Evolutionary conservation across 2,888 invertebrate genomes (phyloP).

Genomic region (Heliconius aoede): DNA sequence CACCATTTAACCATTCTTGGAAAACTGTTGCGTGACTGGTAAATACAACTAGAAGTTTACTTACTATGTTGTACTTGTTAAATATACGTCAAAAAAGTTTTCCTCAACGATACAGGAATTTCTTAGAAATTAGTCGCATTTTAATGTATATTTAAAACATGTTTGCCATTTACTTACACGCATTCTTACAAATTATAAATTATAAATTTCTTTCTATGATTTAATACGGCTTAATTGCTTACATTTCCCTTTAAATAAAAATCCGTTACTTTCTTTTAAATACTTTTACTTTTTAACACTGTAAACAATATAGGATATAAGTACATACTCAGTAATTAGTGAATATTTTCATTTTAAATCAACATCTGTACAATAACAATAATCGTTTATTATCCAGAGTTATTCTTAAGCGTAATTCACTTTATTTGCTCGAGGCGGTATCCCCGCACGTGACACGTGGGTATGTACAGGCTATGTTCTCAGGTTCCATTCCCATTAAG

Average conservation of each 20-base stretch:
- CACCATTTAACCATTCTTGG: not conserved
- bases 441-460: no score
- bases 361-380: no score
- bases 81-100: not conserved
- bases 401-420: no score
- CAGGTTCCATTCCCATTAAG: no score
- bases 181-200: conserved; percentile 46
- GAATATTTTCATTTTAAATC: no score
- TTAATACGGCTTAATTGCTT: not conserved
- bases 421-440: no score
- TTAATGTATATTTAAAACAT: not conserved
- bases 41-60: not conserved
- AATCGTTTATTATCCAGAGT: no score
- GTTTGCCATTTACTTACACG: conserved; percentile 7
- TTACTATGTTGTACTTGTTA: conserved; percentile 11
- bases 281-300: not conserved
- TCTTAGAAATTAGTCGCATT: conserved; percentile 4
- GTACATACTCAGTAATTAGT: no score
- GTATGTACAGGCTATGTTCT: no score
- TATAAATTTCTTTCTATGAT: conserved; percentile 36
- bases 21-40: not conserved
- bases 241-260: not conserved
- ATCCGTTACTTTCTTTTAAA: not conserved
- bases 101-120: conserved; percentile 21
- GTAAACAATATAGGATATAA: no score